A percentile compares a stretch with the other conserved stretches of the same genome.
Evolutionary conservation across 2,888 invertebrate species (phyloP).

Genomic region (Cyrtodaria siliqua): DNA sequence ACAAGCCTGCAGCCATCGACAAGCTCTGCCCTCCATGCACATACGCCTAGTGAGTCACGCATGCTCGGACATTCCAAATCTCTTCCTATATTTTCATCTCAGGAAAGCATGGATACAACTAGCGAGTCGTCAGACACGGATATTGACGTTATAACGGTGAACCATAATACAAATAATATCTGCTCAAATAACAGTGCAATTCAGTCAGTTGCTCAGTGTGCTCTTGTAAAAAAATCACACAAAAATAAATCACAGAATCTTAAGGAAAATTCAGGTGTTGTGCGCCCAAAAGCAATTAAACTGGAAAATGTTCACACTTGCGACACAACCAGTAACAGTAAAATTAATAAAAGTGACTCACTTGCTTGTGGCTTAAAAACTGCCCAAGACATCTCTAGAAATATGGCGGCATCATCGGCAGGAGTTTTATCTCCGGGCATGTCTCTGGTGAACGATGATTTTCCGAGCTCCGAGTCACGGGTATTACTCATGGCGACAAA

Average conservation of each 20-base stretch:
- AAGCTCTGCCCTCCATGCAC: conserved; percentile 12
- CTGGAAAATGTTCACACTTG: conserved; percentile 43
- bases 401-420: neutral
- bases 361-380: neutral
- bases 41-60: neutral
- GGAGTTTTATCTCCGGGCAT: neutral
- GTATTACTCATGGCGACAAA: conserved; percentile 50
- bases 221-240: neutral
- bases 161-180: no score
- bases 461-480: conserved; percentile 41
- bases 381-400: neutral
- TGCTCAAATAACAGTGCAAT: neutral
- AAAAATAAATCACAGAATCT: neutral
- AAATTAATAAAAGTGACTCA: neutral
- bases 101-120: conserved; percentile 63
- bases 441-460: conserved; percentile 1
- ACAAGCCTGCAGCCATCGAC: conserved; percentile 39
- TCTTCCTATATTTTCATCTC: conserved; percentile 46
- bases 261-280: conserved; percentile 34
- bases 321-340: conserved; percentile 28
- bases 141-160: conserved; percentile 41
- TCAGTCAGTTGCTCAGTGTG: neutral
- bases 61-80: conserved; percentile 38
- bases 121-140: conserved; percentile 58
- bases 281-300: conserved; percentile 58